phyloP scores from a whole-genome alignment of 2,888 invertebrate genomes.

The Anoplius nigerrimus region DNA sequence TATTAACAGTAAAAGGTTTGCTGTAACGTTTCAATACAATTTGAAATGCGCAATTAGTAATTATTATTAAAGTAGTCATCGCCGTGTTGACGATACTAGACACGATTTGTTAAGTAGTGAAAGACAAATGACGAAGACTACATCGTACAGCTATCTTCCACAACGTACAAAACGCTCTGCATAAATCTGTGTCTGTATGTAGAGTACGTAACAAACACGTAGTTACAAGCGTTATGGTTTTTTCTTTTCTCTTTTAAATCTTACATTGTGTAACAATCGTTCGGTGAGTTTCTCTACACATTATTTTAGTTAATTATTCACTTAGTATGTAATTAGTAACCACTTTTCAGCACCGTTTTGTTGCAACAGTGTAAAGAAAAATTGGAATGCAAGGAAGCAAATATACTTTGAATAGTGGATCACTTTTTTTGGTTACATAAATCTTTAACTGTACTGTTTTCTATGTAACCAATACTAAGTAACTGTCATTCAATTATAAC shows the following conservation, averaged over 20 bases:
- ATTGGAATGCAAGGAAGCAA: no score
- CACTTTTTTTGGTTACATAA: no score
- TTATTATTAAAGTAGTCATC: conserved; percentile 32
- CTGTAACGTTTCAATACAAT: conserved; percentile 63
- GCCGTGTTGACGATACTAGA: conserved; percentile 23
- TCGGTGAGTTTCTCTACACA: conserved; percentile 28
- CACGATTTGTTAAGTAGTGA: conserved; percentile 6
- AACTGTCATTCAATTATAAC: background rate
- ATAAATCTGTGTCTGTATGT: conserved; percentile 48
- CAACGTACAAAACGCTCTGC: conserved; percentile 33
- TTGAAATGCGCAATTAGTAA: conserved; percentile 49
- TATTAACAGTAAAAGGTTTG: conserved; percentile 60
- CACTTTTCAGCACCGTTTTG: conserved; percentile 10
- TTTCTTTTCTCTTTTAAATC: conserved; percentile 34
- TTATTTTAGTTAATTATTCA: conserved; percentile 25
- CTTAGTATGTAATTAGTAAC: conserved; percentile 23
- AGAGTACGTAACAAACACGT: conserved; percentile 56
- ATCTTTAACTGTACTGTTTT: background rate
- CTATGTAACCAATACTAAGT: background rate
- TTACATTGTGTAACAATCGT: conserved; percentile 42
- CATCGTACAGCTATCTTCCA: conserved; percentile 10
- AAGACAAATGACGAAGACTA: background rate
- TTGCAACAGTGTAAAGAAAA: no score
- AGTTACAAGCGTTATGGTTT: conserved; percentile 34
- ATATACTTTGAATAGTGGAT: no score